Percentiles rank a stretch among this genome's conserved stretches.
These are phyloP conservation scores for Empis stercorea DNA, from an alignment of 2,888 invertebrate genomes.

Conservation along the genomic window DNA sequence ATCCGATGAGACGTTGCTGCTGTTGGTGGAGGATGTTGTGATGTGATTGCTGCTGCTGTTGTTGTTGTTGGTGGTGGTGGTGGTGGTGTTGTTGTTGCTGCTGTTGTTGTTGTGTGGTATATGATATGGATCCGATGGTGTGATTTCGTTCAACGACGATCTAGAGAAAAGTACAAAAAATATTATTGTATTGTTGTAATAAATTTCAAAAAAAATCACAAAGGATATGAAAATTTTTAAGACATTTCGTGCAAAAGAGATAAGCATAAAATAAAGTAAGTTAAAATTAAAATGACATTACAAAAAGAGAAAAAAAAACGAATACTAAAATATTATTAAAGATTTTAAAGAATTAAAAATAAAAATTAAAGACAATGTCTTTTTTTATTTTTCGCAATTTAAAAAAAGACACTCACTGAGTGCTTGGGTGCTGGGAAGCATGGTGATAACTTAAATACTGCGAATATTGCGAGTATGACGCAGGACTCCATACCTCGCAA, in stretches of 20 bases:
- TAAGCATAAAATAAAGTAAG: neutral
- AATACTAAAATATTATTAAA: neutral
- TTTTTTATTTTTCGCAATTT: neutral
- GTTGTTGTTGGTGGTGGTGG: constrained; percentile 8
- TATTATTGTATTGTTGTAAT: neutral
- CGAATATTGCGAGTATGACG: constrained; percentile 44
- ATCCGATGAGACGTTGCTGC: constrained; percentile 9
- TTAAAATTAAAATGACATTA: neutral
- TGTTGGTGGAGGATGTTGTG: constrained; percentile 14
- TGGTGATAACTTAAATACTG: constrained; percentile 55
- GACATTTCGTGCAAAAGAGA: neutral
- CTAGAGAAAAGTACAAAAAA: constrained; percentile 2
- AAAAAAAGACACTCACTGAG: constrained; percentile 42
- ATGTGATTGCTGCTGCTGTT: constrained; percentile 17
- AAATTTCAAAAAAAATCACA: neutral
- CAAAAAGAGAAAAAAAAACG: neutral
- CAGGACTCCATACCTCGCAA: constrained; percentile 48
- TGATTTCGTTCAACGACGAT: constrained; percentile 11
- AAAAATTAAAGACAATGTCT: constrained; percentile 8
- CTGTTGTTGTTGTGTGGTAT: neutral
- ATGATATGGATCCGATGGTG: constrained; percentile 4
- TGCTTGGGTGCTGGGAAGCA: constrained; percentile 37
- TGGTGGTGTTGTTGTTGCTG: constrained; percentile 12
- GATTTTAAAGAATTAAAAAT: constrained; percentile 7
- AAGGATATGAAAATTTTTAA: neutral